A percentile compares a stretch with the other conserved stretches of the same genome.
phyloP scores from a whole-genome alignment of 2,113 vertebrate species.

The Camelus dromedarius region DNA sequence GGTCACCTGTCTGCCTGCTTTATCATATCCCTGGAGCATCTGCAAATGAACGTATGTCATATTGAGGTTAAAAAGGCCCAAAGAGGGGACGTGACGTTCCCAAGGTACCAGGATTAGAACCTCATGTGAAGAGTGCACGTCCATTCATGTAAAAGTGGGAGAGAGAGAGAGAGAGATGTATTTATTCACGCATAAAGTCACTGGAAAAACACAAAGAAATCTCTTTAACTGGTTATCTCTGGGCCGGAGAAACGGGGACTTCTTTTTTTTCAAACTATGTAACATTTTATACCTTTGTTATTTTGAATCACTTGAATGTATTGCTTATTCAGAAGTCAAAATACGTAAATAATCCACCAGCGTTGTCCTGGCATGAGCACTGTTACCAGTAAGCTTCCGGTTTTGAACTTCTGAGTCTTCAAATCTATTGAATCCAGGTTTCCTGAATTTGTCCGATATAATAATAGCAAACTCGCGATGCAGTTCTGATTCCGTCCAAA shows the following conservation, averaged over 20 bases:
- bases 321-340: background rate
- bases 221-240: background rate
- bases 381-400: background rate
- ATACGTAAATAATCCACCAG: background rate
- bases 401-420: background rate
- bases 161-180: background rate
- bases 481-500: rapidly evolving
- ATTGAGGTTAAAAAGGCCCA: background rate
- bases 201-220: background rate
- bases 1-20: background rate
- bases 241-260: background rate
- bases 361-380: background rate
- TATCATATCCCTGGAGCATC: no score
- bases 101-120: background rate
- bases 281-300: background rate
- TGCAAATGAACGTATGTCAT: background rate
- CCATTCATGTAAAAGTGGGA: background rate
- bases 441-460: background rate
- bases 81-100: background rate
- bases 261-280: background rate
- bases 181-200: background rate
- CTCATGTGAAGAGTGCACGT: background rate
- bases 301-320: background rate
- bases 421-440: rapidly evolving
- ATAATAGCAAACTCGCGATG: background rate